These are phyloP conservation scores for Gnathonemus longibarbis DNA, from an alignment of 2,113 vertebrate genomes.

Conservation along the genomic window DNA sequence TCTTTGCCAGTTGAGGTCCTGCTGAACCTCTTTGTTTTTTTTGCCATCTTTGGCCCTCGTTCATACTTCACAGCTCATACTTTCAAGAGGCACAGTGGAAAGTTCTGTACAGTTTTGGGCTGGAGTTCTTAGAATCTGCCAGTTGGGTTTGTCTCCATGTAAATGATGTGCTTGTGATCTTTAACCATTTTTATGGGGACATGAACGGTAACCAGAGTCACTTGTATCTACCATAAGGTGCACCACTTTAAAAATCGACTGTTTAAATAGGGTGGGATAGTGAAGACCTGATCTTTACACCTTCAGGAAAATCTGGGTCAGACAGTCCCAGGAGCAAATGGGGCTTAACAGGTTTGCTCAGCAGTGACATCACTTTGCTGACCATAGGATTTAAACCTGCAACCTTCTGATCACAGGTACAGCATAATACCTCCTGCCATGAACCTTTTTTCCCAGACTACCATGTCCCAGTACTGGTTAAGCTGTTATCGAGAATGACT, in stretches of 20 bases:
- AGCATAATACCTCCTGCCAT: neutral
- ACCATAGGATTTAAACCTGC: neutral
- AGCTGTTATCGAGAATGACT: neutral
- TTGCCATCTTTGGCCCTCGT: neutral
- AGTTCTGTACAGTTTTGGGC: neutral
- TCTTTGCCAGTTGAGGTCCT: neutral
- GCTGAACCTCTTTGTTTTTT: constrained; percentile 1
- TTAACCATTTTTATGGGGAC: neutral
- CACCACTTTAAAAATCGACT: neutral
- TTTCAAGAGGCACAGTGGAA: neutral
- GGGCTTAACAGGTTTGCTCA: neutral
- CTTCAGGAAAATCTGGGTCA: neutral
- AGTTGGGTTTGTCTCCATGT: too few species aligned
- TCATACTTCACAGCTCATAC: neutral
- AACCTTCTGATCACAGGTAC: neutral
- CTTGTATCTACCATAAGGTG: neutral
- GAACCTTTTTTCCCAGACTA: neutral
- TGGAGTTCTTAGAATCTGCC: neutral
- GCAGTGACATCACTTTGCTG: neutral
- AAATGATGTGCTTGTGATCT: neutral
- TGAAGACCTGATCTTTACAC: neutral
- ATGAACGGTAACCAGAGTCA: neutral
- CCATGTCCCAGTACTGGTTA: neutral
- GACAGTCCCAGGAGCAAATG: neutral
- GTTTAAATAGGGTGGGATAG: neutral